Evolutionary conservation across 1,140 invertebrate genomes (phyloP).

Genomic region (Lysiphlebus fabarum): DNA sequence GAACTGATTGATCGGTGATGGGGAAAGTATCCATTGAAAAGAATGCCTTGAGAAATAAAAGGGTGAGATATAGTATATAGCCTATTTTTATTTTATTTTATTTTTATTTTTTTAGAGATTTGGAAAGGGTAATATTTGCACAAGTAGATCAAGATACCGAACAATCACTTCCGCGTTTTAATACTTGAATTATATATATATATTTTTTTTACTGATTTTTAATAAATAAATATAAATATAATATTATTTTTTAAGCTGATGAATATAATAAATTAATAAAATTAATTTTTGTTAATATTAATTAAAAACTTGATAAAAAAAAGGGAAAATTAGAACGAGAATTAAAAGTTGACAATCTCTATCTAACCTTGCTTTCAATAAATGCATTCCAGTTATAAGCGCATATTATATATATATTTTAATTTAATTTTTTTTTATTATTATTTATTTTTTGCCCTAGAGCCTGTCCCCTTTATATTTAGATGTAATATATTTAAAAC

Average conservation of each 20-base stretch:
- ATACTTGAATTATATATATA: slow-evolving; percentile 44
- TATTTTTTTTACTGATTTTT: slow-evolving; percentile 19
- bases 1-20: slow-evolving; percentile 15
- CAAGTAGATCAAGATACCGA: slow-evolving; percentile 32
- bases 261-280: no score
- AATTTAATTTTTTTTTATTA: background rate
- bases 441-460: background rate
- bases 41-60: no score
- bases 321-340: slow-evolving; percentile 36
- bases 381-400: slow-evolving; percentile 37
- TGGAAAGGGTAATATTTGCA: slow-evolving; percentile 24
- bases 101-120: no score
- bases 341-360: slow-evolving; percentile 40
- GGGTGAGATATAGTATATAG: no score
- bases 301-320: background rate
- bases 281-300: background rate
- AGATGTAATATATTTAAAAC: no score
- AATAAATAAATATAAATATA: no score
- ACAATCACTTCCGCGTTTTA: slow-evolving; percentile 48
- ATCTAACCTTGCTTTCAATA: slow-evolving; percentile 50
- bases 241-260: no score
- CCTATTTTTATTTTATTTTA: no score
- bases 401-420: slow-evolving; percentile 8
- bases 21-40: slow-evolving; percentile 8
- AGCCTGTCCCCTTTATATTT: background rate